Evolutionary conservation across 2,888 invertebrate genomes (phyloP), one percentile per base, ranked within the genome.

Genomic region (Rhodophaea formosa): DNA sequence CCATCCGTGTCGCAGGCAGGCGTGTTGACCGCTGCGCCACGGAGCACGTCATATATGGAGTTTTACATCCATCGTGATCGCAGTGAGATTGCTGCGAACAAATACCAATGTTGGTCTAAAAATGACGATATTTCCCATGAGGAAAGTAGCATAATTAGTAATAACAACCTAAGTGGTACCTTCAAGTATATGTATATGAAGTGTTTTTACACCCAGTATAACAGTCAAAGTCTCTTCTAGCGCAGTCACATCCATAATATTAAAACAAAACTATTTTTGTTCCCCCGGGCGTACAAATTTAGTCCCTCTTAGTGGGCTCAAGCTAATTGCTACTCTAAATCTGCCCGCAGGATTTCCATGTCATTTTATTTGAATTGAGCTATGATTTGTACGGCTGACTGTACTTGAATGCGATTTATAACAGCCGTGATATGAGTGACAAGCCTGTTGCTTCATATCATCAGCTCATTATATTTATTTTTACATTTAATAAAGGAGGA

Each of bases 271-370:
- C 85, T 86, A 88, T 86, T 86, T 86, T 81, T 79, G 77, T 65
- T 71, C 72, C 77, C 78, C 76, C 72, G 63, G 65, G 60, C 65
- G 76, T 75, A 79, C 82, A 80, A 80, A 84, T 85, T 82, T 86
- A 86, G 82, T 74, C 69, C 70, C 77, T 77, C 80, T 74, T 72
- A 69, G 70, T 66, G 64, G 71, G 70, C 65, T 66, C 67, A 73
- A 72, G 73, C 74, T 88, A 88, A 88, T 88, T 88, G 86, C 84
- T 76, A 84, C 72, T 81, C 84, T 87, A 87, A 87, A 87, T 88
- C 86, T 84, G 84, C 86, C 81, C 69, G 66, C 88, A 76, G 79
- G 78, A 73, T 71, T 69, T 70, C 65, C 64, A 61, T 62, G 59
- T 69, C 59, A 71, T 73, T 73, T 73, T 71, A 70, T 69, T 64